A percentile compares a stretch with the other conserved stretches of the same genome.
Conservation (phyloP, 2,113 vertebrate genomes). For the Ifrita kowaldi region DNA sequence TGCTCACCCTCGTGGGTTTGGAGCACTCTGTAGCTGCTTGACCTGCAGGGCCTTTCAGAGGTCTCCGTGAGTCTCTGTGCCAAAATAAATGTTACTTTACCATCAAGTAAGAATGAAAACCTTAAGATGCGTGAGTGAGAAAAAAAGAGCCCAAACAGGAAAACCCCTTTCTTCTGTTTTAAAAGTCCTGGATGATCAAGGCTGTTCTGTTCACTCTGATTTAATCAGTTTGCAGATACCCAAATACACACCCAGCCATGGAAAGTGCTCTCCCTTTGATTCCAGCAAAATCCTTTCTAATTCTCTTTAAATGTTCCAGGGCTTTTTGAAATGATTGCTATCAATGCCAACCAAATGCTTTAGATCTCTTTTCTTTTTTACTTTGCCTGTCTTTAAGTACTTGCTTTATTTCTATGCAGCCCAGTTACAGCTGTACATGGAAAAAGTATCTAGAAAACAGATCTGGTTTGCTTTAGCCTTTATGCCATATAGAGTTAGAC, state of each 20-base stretch:
- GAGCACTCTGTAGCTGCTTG: background rate
- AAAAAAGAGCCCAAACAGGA: conserved; percentile 10
- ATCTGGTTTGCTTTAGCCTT: conserved; percentile 58
- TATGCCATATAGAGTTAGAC: background rate
- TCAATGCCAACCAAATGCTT: conserved; percentile 55
- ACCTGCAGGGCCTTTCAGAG: background rate
- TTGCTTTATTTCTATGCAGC: conserved; percentile 17
- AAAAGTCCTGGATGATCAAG: conserved; percentile 28
- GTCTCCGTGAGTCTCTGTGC: accelerated
- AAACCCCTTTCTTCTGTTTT: conserved; percentile 33
- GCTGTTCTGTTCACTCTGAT: conserved; percentile 4
- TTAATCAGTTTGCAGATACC: background rate
- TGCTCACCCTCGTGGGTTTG: background rate
- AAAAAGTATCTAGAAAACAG: conserved; percentile 6
- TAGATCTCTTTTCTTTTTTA: background rate
- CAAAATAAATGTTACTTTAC: conserved; percentile 26
- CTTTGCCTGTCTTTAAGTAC: conserved; percentile 39
- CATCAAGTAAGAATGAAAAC: conserved; percentile 16
- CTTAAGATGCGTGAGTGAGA: background rate
- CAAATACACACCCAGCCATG: background rate
- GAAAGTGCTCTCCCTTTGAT: conserved; percentile 49
- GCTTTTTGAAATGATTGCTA: conserved; percentile 58
- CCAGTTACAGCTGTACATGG: background rate
- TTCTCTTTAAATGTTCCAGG: conserved; percentile 65
- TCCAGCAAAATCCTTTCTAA: conserved; percentile 62